phyloP scores from a whole-genome alignment of 2,113 vertebrate genomes.

The Agelaius phoeniceus region DNA sequence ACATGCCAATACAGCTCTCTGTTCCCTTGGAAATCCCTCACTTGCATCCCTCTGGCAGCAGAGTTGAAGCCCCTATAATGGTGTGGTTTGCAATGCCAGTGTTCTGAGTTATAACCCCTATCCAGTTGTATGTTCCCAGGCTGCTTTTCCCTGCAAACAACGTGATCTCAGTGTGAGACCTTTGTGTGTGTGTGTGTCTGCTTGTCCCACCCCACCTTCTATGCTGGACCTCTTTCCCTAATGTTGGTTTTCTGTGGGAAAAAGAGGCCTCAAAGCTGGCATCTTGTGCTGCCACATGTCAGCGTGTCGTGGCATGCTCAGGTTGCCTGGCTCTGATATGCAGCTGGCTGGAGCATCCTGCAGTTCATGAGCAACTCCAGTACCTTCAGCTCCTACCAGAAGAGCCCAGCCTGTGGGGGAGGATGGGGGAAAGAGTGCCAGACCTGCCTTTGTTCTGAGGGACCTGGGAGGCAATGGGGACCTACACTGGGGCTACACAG shows the following conservation, averaged over 20 bases:
- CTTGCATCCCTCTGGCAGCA: neutral
- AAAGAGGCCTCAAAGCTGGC: neutral
- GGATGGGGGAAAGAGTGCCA: too few relatives aligned
- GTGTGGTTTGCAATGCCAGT: neutral
- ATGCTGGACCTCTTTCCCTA: neutral
- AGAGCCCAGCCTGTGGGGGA: neutral
- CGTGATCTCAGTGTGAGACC: neutral
- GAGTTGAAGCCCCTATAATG: neutral
- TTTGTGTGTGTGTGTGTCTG: neutral
- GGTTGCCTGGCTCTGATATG: neutral
- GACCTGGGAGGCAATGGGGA: fast-evolving
- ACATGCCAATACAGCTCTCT: neutral
- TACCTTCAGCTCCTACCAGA: neutral
- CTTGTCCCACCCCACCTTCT: neutral
- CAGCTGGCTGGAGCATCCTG: neutral
- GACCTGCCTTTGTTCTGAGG: neutral
- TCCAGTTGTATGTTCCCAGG: neutral
- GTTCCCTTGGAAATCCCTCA: neutral
- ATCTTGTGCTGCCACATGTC: neutral
- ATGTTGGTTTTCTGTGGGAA: neutral
- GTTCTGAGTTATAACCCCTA: neutral
- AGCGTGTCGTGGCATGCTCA: fast-evolving
- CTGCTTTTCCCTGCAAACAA: neutral
- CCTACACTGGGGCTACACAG: neutral
- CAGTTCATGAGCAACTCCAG: fast-evolving